Percentiles rank a stretch among this genome's conserved stretches.
Evolutionary conservation across 2,888 invertebrate genomes (phyloP).

Genomic region (Andrena flavipes): DNA sequence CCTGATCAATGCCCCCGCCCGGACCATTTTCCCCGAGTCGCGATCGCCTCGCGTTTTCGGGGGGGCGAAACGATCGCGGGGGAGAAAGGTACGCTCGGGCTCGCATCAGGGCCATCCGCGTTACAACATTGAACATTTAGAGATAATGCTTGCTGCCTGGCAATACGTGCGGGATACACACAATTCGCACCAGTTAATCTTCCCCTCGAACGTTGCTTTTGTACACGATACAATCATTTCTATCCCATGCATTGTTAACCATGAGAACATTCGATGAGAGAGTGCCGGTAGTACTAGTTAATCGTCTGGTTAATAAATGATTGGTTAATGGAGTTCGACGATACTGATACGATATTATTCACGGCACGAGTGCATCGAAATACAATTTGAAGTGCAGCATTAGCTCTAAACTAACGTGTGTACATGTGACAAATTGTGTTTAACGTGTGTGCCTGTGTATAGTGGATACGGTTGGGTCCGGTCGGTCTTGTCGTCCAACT

Average conservation of each 20-base stretch:
- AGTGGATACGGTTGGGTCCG: not conserved
- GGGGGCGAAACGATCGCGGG: not conserved
- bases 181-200: slow-evolving; percentile 37
- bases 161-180: slow-evolving; percentile 48
- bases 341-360: slow-evolving; percentile 25
- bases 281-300: slow-evolving; percentile 28
- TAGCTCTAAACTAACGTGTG: slow-evolving; percentile 70
- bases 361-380: slow-evolving; percentile 30
- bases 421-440: slow-evolving; percentile 36
- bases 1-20: slow-evolving; percentile 16
- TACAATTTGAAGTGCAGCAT: slow-evolving; percentile 62
- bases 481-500: slow-evolving; percentile 23
- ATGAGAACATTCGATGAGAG: not conserved
- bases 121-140: slow-evolving; percentile 63
- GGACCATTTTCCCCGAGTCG: too few relatives aligned
- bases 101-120: slow-evolving; percentile 41
- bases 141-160: slow-evolving; percentile 72
- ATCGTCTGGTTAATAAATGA: slow-evolving; percentile 45
- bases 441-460: slow-evolving; percentile 29
- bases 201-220: slow-evolving; percentile 9
- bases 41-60: not conserved
- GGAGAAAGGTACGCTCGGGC: not conserved
- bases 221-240: slow-evolving; percentile 11
- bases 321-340: slow-evolving; percentile 43
- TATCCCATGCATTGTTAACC: slow-evolving; percentile 51